Base-by-base conservation (phyloP, 2,888 invertebrate genomes). In the Hypsopygia costalis region DNA sequence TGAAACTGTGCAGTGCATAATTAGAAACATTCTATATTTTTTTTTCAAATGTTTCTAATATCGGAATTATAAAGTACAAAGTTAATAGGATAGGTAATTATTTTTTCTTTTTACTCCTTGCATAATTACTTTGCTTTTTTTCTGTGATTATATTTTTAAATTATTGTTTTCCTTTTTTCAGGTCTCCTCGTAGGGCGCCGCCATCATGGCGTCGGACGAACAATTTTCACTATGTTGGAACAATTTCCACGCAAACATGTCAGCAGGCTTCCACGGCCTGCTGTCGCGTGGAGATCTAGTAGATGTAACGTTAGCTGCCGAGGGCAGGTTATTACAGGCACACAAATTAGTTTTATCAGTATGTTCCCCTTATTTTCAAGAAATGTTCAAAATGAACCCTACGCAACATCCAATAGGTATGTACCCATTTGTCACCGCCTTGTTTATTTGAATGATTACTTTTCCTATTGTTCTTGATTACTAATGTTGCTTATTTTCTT, bases 171-270 rank as follows among this genome's bases (percentile, higher is more conserved):
- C n/a, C n/a, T 44, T 34, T 4, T 79, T 69, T 1, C 72, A 85
- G 85, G 86, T 78, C 4, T 72, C 74, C 64, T 55, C 53, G 54
- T 55, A 58, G 62, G 58, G 68, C 78, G 81, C 73, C 89, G 87
- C 88, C 91, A 91, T 89, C 80, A 92, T 92, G 92, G 92, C 92
- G 92, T 92, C 92, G 88, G 92, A 92, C 89, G 92, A 92, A 87
- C 92, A 92, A 75, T 92, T 92, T 86, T 93, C 93, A 77, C 81
- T 93, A 83, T 92, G 93, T 87, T 93, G 93, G 93, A 93, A 93
- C 87, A 93, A 93, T 87, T 93, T 93, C 88, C 93, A 92, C 83
- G 91, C 92, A 52, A 93, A 93, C 67, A 90, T 93, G 87, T 92
- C 93, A 49, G 91, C 92, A 76, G 93, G 93, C 62, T 93, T 93